phyloP scores from a whole-genome alignment of 2,888 invertebrate species.

The Polymixis flavicincta region DNA sequence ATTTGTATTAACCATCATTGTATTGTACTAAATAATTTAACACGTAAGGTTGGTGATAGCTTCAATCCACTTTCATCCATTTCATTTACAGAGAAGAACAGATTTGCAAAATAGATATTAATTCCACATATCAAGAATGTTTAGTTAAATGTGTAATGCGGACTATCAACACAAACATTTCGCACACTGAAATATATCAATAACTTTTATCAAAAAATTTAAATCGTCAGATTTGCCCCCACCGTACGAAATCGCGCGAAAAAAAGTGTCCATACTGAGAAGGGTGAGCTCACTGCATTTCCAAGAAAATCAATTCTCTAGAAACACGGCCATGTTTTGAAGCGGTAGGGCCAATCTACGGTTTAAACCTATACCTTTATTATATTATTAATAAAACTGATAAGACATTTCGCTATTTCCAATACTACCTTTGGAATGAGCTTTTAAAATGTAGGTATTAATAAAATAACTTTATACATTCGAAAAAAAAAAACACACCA shows the following conservation, averaged over 20 bases:
- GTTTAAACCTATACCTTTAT: background rate
- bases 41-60: slow-evolving; percentile 26
- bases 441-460: background rate
- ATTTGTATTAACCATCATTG: slow-evolving; percentile 53
- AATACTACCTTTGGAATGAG: slow-evolving; percentile 38
- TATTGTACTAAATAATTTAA: slow-evolving; percentile 61
- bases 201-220: background rate
- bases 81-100: background rate
- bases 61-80: slow-evolving; percentile 35
- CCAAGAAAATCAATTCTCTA: background rate
- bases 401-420: slow-evolving; percentile 1
- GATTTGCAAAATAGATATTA: background rate
- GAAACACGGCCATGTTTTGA: background rate
- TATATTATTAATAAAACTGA: background rate
- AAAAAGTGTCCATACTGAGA: background rate
- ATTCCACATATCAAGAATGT: background rate
- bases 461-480: background rate
- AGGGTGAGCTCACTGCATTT: background rate
- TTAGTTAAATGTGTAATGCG: background rate
- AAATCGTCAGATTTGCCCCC: background rate
- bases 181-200: background rate
- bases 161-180: background rate
- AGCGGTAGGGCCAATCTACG: background rate
- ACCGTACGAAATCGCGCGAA: background rate
- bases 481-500: background rate